These are phyloP conservation scores for Tachina lurida DNA, from an alignment of 2,888 invertebrate species.

Conservation along the genomic window DNA sequence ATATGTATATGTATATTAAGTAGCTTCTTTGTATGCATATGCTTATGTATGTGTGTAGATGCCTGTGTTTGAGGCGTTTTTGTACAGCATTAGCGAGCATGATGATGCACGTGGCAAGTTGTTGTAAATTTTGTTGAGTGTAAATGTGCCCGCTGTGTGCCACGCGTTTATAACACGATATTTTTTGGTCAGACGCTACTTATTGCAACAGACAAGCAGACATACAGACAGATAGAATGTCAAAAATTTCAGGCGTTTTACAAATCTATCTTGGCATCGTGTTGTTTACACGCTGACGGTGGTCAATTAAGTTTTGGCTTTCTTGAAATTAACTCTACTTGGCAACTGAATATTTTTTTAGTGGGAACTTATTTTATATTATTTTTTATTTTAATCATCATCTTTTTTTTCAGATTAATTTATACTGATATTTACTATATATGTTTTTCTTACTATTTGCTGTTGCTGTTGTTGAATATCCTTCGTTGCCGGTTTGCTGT, in stretches of 20 bases:
- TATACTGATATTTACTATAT: conserved; percentile 28
- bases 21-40: conserved; percentile 52
- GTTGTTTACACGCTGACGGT: conserved; percentile 45
- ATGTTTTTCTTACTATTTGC: conserved; percentile 10
- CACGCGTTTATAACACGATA: conserved; percentile 68
- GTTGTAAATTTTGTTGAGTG: conserved; percentile 36
- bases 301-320: conserved; percentile 70
- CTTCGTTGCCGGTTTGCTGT: conserved; percentile 35
- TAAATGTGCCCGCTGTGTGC: conserved; percentile 62
- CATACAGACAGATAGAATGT: conserved; percentile 34
- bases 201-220: conserved; percentile 12
- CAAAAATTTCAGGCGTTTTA: conserved; percentile 23
- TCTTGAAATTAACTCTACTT: conserved; percentile 67
- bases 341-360: conserved; percentile 30
- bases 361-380: conserved; percentile 5
- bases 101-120: conserved; percentile 60
- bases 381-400: conserved; percentile 22
- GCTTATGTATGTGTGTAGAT: not conserved
- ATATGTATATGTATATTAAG: conserved; percentile 45
- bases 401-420: conserved; percentile 57
- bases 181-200: conserved; percentile 47
- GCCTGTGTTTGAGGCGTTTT: conserved; percentile 42
- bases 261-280: conserved; percentile 20
- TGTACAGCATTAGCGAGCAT: conserved; percentile 20
- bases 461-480: conserved; percentile 3